A percentile compares a stretch with the other conserved stretches of the same genome.
Conservation (phyloP, 2,888 invertebrate genomes). For the Torymus auratus region DNA sequence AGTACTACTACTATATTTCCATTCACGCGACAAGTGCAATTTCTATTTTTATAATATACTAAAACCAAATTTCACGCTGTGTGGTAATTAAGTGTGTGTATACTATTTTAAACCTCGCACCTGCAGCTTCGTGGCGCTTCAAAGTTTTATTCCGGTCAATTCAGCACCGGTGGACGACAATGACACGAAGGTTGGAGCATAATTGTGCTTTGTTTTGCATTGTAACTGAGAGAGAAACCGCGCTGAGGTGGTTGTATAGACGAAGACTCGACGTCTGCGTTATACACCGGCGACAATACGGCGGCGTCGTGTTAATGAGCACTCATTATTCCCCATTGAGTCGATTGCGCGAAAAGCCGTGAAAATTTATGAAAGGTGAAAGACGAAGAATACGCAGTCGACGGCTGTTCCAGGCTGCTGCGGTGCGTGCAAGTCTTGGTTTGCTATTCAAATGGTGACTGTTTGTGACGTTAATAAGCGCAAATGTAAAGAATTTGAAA, state of each 20-base stretch:
- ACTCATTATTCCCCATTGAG: conserved; percentile 64
- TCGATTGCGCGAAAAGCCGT: conserved; percentile 29
- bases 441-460: conserved; percentile 19
- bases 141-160: conserved; percentile 36
- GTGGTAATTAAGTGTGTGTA: neutral
- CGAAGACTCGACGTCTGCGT: no score
- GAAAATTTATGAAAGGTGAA: conserved; percentile 24
- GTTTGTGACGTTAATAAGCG: conserved; percentile 23
- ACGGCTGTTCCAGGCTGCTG: no score
- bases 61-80: conserved; percentile 22
- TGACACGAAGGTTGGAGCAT: conserved; percentile 14
- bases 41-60: conserved; percentile 5
- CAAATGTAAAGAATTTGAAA: neutral
- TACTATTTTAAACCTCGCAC: neutral
- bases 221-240: conserved; percentile 48
- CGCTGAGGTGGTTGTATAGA: conserved; percentile 43
- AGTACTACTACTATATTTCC: no score
- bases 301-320: conserved; percentile 64
- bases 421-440: neutral
- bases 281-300: conserved; percentile 55
- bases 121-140: neutral
- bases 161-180: conserved; percentile 6
- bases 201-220: conserved; percentile 67
- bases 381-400: neutral
- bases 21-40: neutral